Evolutionary conservation across 1,140 invertebrate genomes (phyloP).

Genomic region (Mesaphorura yosii): DNA sequence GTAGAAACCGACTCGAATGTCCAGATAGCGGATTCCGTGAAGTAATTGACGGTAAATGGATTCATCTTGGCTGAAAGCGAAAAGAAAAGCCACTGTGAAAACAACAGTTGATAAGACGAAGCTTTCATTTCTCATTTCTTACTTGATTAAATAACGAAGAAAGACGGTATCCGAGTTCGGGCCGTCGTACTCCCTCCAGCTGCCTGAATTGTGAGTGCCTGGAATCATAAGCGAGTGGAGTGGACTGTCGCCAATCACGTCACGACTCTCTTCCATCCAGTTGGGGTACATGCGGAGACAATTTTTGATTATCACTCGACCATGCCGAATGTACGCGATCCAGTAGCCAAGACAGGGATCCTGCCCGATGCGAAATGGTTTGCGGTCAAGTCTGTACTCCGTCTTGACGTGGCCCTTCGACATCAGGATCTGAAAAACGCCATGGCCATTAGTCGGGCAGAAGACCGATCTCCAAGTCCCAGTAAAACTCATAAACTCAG

Average conservation of each 20-base stretch:
- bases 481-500: slow-evolving; percentile 5
- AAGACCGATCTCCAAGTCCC: too few relatives aligned
- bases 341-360: slow-evolving; percentile 38
- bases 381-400: slow-evolving; percentile 19
- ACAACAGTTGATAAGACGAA: not conserved
- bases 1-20: slow-evolving; percentile 56
- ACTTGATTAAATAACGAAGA: slow-evolving; percentile 27
- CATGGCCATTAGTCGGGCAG: too few relatives aligned
- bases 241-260: slow-evolving; percentile 41
- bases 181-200: slow-evolving; percentile 35
- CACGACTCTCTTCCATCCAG: slow-evolving; percentile 52
- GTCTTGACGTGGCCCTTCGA: slow-evolving; percentile 23
- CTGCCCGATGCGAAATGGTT: slow-evolving; percentile 8
- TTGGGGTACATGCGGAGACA: slow-evolving; percentile 51
- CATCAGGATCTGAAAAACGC: not conserved
- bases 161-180: slow-evolving; percentile 21
- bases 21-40: slow-evolving; percentile 64
- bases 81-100: slow-evolving; percentile 28
- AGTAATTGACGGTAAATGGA: slow-evolving; percentile 65
- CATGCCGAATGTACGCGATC: slow-evolving; percentile 44
- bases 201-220: slow-evolving; percentile 57
- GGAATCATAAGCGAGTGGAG: slow-evolving; percentile 51
- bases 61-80: slow-evolving; percentile 54
- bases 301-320: slow-evolving; percentile 40
- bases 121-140: slow-evolving; percentile 10